These are phyloP conservation scores for Eolophus roseicapilla DNA, from an alignment of 2,113 vertebrate species.

Conservation along the genomic window DNA sequence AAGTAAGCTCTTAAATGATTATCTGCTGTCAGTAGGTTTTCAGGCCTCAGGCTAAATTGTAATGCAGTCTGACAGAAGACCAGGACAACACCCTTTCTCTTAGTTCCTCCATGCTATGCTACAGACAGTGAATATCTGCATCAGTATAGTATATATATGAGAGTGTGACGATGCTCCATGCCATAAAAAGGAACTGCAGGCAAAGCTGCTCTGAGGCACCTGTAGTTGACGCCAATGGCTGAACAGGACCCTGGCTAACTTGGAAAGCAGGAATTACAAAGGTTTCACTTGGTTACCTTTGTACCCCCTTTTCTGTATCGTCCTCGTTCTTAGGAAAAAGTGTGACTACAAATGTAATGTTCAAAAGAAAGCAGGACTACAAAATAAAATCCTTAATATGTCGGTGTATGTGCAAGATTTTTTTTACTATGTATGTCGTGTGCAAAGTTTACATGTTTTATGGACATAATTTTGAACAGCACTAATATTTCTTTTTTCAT, in stretches of 20 bases:
- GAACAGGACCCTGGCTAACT: background rate
- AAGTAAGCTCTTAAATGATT: background rate
- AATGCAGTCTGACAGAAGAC: background rate
- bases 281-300: background rate
- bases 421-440: background rate
- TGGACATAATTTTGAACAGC: background rate
- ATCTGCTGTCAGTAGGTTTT: background rate
- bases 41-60: background rate
- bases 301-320: fast-evolving
- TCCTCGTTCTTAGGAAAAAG: background rate
- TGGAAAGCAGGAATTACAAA: background rate
- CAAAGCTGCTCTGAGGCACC: background rate
- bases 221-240: background rate
- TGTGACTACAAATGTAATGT: background rate
- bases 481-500: background rate
- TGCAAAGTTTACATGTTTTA: background rate
- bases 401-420: background rate
- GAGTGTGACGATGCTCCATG: background rate
- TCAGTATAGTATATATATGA: background rate
- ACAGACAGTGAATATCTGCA: background rate
- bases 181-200: background rate
- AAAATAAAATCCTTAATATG: background rate
- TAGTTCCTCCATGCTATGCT: background rate
- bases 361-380: background rate
- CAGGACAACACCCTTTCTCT: background rate